Percentiles rank a stretch among this genome's conserved stretches.
These are phyloP conservation scores for Lasius fuliginosus DNA, from an alignment of 2,888 invertebrate species.

Conservation along the genomic window DNA sequence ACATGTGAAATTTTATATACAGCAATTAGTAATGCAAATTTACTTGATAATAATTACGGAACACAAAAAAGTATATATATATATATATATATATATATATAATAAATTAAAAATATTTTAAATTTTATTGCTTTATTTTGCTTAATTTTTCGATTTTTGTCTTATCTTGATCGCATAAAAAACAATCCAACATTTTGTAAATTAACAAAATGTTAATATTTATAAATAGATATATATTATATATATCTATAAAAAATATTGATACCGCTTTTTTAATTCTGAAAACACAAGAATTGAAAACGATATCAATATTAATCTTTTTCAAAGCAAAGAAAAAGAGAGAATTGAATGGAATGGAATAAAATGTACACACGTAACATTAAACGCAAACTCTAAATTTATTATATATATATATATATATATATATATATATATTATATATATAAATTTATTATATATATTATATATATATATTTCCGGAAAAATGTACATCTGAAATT, in stretches of 20 bases:
- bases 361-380: neutral
- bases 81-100: no score
- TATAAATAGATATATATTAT: neutral
- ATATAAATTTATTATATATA: neutral
- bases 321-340: neutral
- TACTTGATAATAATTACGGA: neutral
- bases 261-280: neutral
- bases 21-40: constrained; percentile 6
- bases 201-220: neutral
- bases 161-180: neutral
- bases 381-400: neutral
- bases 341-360: neutral
- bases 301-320: neutral
- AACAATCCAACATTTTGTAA: neutral
- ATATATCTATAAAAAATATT: neutral
- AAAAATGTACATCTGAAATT: neutral
- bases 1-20: constrained; percentile 16
- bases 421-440: neutral
- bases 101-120: neutral
- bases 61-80: neutral
- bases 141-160: neutral
- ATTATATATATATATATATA: neutral
- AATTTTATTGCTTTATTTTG: neutral
- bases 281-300: neutral
- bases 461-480: neutral